Evolutionary conservation across 30 jellyfish, hydroid and myxozoan species (phyloP).

Genomic region (Turritopsis dohrnii): DNA sequence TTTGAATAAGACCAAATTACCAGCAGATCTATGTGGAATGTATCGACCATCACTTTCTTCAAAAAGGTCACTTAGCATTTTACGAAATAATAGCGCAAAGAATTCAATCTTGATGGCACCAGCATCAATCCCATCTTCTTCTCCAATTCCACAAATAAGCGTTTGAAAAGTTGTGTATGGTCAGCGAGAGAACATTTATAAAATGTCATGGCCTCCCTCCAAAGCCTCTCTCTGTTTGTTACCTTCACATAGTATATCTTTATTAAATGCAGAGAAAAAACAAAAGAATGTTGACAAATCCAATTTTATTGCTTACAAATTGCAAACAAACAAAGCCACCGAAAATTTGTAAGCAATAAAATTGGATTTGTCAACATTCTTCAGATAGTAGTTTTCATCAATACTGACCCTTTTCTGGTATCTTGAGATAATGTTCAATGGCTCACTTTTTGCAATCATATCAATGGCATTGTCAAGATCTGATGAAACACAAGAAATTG

Average conservation of each 20-base stretch:
- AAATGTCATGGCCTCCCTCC: slow-evolving; percentile 4
- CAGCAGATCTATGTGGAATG: slow-evolving; percentile 31
- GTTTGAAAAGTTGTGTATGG: background rate
- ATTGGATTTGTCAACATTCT: too few relatives aligned
- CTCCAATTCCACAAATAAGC: background rate
- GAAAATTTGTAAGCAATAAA: too few relatives aligned
- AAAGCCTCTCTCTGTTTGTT: background rate
- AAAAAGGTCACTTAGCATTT: background rate
- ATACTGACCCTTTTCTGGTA: background rate
- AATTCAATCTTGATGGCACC: slow-evolving; percentile 9
- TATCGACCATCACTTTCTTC: background rate
- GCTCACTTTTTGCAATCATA: background rate
- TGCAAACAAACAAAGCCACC: too few relatives aligned
- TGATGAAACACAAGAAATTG: background rate
- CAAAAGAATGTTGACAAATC: too few relatives aligned
- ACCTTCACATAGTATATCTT: too few relatives aligned
- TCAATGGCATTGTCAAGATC: background rate
- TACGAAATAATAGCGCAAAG: slow-evolving; percentile 1
- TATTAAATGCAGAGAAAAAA: too few relatives aligned
- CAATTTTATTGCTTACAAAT: too few relatives aligned
- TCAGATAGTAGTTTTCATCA: slow-evolving; percentile 3
- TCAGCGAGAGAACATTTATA: slow-evolving; percentile 7
- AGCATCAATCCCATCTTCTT: slow-evolving; percentile 21
- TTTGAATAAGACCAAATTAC: slow-evolving; percentile 40
- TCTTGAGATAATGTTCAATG: background rate